These are phyloP conservation scores for Sebastolobus altivelis DNA, from an alignment of 2,797 vertebrate genomes.

Conservation along the genomic window DNA sequence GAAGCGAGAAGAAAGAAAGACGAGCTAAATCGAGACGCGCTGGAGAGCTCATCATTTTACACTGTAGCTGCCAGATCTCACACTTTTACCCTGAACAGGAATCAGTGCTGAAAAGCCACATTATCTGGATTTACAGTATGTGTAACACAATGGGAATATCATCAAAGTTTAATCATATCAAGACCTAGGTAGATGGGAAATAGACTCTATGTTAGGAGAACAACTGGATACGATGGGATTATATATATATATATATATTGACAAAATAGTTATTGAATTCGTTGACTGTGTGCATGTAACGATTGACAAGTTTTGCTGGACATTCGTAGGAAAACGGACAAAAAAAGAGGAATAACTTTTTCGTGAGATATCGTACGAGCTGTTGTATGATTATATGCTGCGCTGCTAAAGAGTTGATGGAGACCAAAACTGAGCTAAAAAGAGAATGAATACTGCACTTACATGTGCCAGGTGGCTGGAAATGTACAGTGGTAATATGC, in stretches of 20 bases:
- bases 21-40: constrained; percentile 39
- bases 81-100: constrained; percentile 28
- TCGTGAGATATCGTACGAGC: accelerated
- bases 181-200: accelerated
- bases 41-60: constrained; percentile 34
- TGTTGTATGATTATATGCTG: too few relatives aligned
- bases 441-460: background rate
- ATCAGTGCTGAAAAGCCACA: constrained; percentile 1
- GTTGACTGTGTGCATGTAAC: too few relatives aligned
- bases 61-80: constrained; percentile 23
- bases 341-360: too few relatives aligned
- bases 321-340: accelerated
- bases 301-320: accelerated
- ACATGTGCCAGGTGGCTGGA: too few relatives aligned
- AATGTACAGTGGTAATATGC: background rate
- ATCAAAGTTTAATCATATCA: background rate
- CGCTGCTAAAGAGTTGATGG: too few relatives aligned
- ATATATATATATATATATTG: too few relatives aligned
- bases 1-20: constrained; percentile 39
- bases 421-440: too few relatives aligned
- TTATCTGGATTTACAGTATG: background rate
- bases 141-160: background rate
- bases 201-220: too few relatives aligned
- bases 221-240: too few relatives aligned
- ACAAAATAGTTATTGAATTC: too few relatives aligned